These are phyloP conservation scores for Diabrotica undecimpunctata DNA, from an alignment of 1,140 invertebrate genomes.

Conservation along the genomic window DNA sequence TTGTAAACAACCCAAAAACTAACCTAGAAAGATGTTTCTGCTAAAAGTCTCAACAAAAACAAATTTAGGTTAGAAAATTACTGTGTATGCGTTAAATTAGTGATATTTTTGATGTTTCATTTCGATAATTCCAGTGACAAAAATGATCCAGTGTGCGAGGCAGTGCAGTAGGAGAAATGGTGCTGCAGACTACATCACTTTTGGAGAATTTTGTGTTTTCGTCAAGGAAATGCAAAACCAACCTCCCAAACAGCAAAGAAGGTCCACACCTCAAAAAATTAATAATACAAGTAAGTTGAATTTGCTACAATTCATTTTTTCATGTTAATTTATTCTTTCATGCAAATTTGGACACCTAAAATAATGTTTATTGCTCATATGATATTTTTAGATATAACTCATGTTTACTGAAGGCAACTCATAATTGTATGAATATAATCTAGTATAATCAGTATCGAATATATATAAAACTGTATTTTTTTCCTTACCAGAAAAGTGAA, in stretches of 20 bases:
- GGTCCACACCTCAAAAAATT: slow-evolving; percentile 29
- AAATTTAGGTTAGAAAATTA: background rate
- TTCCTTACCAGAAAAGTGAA: too few species aligned
- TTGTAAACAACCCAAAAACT: slow-evolving; percentile 20
- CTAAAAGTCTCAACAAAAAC: background rate
- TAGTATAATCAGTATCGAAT: too few species aligned
- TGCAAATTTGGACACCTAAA: background rate
- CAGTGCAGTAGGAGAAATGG: slow-evolving; percentile 54
- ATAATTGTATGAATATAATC: too few species aligned
- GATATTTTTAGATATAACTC: too few species aligned
- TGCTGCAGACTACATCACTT: slow-evolving; percentile 54
- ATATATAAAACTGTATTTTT: too few species aligned
- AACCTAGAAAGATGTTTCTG: slow-evolving; percentile 21
- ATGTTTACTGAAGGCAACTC: too few species aligned
- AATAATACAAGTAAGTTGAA: slow-evolving; percentile 30
- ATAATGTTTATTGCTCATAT: too few species aligned
- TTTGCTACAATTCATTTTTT: background rate
- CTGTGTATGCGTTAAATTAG: background rate
- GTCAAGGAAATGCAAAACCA: slow-evolving; percentile 56
- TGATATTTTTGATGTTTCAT: slow-evolving; percentile 5
- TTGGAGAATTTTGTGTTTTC: slow-evolving; percentile 66
- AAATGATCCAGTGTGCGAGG: slow-evolving; percentile 59
- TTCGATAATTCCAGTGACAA: slow-evolving; percentile 51
- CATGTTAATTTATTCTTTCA: background rate
- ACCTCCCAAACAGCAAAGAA: slow-evolving; percentile 33